Evolutionary conservation across 2,113 vertebrate genomes (phyloP).

Genomic region (Cryptotis parvus): DNA sequence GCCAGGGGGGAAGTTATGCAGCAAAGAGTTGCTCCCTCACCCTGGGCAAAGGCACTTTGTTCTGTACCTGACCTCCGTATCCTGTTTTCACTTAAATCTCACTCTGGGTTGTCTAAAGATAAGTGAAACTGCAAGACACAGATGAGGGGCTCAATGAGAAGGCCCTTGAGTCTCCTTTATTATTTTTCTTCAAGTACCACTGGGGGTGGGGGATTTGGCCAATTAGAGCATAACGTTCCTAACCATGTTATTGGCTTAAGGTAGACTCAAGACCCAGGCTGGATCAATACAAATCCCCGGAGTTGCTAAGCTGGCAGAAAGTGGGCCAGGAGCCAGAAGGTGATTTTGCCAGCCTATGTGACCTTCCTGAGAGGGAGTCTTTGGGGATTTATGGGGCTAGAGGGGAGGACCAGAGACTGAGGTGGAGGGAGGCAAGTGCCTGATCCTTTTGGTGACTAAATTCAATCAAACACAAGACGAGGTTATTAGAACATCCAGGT

Average conservation of each 20-base stretch:
- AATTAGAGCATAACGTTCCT: conserved; percentile 63
- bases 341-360: conserved; percentile 62
- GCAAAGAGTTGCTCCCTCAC: not conserved
- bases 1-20: not conserved
- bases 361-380: conserved; percentile 43
- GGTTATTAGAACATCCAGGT: conserved; percentile 28
- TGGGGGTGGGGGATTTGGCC: conserved; percentile 1
- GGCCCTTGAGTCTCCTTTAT: conserved; percentile 4
- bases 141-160: not conserved
- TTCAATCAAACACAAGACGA: conserved; percentile 32
- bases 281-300: conserved; percentile 46
- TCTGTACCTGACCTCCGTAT: not conserved
- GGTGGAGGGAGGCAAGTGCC: conserved; percentile 8
- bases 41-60: conserved; percentile 40
- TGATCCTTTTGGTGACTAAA: conserved; percentile 24
- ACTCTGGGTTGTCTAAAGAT: conserved; percentile 52
- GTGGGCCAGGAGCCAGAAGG: conserved; percentile 56
- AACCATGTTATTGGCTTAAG: conserved; percentile 56
- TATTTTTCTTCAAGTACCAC: conserved; percentile 47
- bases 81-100: conserved; percentile 60
- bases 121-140: conserved; percentile 44
- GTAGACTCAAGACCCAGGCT: not conserved
- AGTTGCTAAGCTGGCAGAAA: conserved; percentile 69
- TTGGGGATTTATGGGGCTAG: not conserved
- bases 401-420: not conserved